Conservation (phyloP, 2,113 vertebrate species). For the Mormoops blainvillei region DNA sequence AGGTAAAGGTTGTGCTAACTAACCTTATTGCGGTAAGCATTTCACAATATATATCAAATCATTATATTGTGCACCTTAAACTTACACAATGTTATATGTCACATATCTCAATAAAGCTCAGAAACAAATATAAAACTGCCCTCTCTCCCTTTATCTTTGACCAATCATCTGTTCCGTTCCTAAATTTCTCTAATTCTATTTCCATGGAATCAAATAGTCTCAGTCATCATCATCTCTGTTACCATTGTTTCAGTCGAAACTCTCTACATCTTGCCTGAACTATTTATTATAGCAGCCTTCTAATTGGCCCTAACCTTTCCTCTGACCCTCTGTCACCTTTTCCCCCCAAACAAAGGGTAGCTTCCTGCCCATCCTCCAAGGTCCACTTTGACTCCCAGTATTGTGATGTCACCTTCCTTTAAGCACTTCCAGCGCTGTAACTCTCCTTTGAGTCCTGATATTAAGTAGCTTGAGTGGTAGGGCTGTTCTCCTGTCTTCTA, state of each 20-base stretch:
- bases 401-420: background rate
- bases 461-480: background rate
- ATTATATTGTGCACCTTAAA: background rate
- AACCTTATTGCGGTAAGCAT: background rate
- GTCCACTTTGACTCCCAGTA: background rate
- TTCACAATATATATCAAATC: background rate
- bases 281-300: background rate
- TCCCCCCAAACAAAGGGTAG: background rate
- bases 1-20: background rate
- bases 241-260: background rate
- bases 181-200: slow-evolving; percentile 13
- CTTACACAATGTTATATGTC: background rate
- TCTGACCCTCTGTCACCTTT: background rate
- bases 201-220: background rate
- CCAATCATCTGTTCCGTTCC: background rate
- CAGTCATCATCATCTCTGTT: background rate
- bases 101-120: background rate
- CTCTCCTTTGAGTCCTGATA: slow-evolving; percentile 14
- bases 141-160: background rate
- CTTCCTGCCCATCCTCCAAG: background rate
- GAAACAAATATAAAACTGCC: background rate
- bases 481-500: background rate
- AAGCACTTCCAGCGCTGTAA: background rate
- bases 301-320: background rate
- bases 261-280: background rate